Base-by-base conservation (phyloP, 2,797 vertebrate species). In the Myotis planiceps region DNA sequence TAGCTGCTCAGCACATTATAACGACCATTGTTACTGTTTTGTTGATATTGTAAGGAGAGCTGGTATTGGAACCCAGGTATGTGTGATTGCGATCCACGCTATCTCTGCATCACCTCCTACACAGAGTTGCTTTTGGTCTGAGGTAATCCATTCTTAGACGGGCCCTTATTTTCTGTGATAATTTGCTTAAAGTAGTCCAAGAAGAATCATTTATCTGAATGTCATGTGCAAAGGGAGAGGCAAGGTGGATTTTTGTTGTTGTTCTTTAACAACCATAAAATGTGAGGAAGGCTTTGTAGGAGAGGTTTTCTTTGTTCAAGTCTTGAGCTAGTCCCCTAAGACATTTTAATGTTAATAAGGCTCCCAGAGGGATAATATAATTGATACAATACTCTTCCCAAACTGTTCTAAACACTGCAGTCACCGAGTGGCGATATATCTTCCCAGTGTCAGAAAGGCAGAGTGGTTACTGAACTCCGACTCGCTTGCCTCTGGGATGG, bases 291-390 rank as follows among this genome's bases (percentile, higher is more conserved):
- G 16, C 85, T 90, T 96, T 10, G 13, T 76, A 82, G 58, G 65
- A 93, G 78, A 95, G 51, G 60, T 96, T 97, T 95, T 88, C 94
- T 95, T 97, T 95, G 90, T 96, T 94, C 60, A 68, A 94, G 85
- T 95, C 74, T 94, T 96, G 89, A 97, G 84, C 79, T 89, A 76
- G 91, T 88, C 88, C 91, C 90, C 32, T 75, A 93, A 60, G 88
- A 95, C 97, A 85, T 95, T 96, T 97, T 96, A 95, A 97, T 92
- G 92, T 94, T 96, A 96, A 96, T 87, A 91, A 82, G 37, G 23
- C 49, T 97, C 96, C 96, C 96, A 66, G 25, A 65, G 94, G 96
- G 93, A 65, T 90, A 69, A 96, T 96, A 96, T 88, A 97, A 97
- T 95, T 96, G 92, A 96, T 96, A 88, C 90, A 96, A 74, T 89